phyloP scores from a whole-genome alignment of 2,797 vertebrate genomes.

The Hyperoplus immaculatus region DNA sequence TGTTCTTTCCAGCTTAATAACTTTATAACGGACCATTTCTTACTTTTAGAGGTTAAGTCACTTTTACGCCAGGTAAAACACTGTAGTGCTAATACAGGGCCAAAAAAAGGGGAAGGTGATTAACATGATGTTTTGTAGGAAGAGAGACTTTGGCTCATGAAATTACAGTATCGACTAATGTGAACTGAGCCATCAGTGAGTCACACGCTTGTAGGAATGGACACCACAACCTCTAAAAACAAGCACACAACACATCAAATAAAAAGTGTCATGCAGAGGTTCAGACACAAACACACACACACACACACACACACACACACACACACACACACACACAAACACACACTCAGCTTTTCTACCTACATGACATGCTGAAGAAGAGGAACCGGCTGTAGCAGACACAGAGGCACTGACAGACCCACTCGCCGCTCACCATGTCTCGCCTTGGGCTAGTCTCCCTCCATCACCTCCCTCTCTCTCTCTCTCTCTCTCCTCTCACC shows the following conservation, averaged over 20 bases:
- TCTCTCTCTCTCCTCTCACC: slow-evolving; percentile 8
- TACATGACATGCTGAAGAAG: slow-evolving; percentile 97
- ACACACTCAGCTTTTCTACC: slow-evolving; percentile 77
- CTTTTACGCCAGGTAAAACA: background rate
- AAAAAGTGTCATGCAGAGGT: slow-evolving; percentile 14
- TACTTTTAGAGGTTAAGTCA: background rate
- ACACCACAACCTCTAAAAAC: background rate
- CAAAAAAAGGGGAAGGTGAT: background rate
- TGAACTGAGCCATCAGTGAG: background rate
- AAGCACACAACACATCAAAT: slow-evolving; percentile 3
- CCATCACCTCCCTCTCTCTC: slow-evolving; percentile 61
- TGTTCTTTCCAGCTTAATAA: background rate
- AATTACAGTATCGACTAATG: background rate
- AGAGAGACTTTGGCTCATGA: background rate
- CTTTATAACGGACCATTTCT: background rate
- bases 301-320: background rate
- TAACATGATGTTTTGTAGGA: background rate
- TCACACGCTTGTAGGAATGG: slow-evolving; percentile 1
- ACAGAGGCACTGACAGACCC: slow-evolving; percentile 96
- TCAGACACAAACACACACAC: background rate
- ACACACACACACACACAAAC: slow-evolving; percentile 3
- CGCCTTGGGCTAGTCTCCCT: slow-evolving; percentile 62
- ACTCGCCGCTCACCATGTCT: slow-evolving; percentile 94
- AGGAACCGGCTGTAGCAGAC: slow-evolving; percentile 92
- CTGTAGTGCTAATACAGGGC: background rate